These are phyloP conservation scores for Zaprionus taronus DNA, from an alignment of 1,140 invertebrate genomes.

Conservation along the genomic window DNA sequence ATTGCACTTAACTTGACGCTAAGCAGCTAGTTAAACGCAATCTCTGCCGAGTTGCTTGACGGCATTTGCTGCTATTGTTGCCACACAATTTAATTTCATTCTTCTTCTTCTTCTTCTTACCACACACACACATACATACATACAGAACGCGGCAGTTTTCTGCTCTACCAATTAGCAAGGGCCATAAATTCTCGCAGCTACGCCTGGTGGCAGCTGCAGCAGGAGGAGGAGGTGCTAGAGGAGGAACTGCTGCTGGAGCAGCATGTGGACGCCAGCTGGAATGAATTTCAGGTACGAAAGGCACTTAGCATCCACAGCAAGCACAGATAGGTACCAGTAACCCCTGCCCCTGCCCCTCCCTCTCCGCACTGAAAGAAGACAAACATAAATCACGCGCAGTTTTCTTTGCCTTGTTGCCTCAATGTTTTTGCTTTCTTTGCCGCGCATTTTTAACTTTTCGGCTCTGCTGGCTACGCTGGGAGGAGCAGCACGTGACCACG, in stretches of 20 bases:
- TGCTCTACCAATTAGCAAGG: conserved; percentile 76
- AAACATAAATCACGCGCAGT: conserved; percentile 71
- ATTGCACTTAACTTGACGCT: conserved; percentile 5
- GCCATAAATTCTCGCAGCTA: conserved; percentile 72
- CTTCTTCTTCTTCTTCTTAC: conserved; percentile 21
- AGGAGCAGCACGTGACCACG: conserved; percentile 68
- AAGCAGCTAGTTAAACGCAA: conserved; percentile 5
- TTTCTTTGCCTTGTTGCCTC: conserved; percentile 41
- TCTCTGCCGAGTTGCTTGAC: not conserved
- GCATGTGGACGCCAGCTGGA: conserved; percentile 66
- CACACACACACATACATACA: not conserved
- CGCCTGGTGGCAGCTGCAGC: conserved; percentile 19
- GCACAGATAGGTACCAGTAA: conserved; percentile 51
- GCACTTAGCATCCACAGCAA: conserved; percentile 45
- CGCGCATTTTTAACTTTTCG: conserved; percentile 67
- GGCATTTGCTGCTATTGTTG: not conserved
- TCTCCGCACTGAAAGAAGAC: not conserved
- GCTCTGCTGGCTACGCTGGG: conserved; percentile 40
- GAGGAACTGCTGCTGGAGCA: conserved; percentile 39
- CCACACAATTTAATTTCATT: conserved; percentile 57
- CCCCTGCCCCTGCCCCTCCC: not conserved
- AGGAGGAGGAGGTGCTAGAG: conserved; percentile 39
- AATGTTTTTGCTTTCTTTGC: conserved; percentile 38
- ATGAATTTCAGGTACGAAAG: conserved; percentile 73
- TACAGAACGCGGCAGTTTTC: conserved; percentile 65